Conservation (phyloP, 2,888 invertebrate genomes). For the Synergus gifuensis region DNA sequence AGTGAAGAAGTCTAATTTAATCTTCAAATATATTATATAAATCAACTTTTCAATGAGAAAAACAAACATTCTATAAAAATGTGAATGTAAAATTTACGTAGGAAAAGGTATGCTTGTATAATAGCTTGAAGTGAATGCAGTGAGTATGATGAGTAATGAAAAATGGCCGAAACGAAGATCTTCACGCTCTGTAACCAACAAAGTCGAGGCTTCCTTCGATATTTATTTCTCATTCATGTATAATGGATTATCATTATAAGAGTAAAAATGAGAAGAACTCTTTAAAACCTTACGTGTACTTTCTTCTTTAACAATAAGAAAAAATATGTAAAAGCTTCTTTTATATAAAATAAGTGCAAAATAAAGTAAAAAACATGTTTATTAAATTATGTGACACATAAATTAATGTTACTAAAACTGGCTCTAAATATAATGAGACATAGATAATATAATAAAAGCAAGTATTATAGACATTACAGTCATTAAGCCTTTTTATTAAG, state of each 20-base stretch:
- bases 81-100: not conserved
- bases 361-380: not conserved
- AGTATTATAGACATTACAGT: no score
- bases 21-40: no score
- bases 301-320: conserved; percentile 18
- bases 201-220: conserved; percentile 69
- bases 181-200: conserved; percentile 73
- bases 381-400: not conserved
- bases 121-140: not conserved
- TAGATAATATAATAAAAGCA: no score
- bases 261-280: conserved; percentile 18
- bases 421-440: no score
- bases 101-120: not conserved
- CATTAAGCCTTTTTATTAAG: no score
- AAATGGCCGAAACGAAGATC: conserved; percentile 51
- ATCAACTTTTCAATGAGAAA: no score
- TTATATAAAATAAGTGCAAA: not conserved
- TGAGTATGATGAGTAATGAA: conserved; percentile 43
- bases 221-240: conserved; percentile 41
- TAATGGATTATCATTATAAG: conserved; percentile 18
- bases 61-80: not conserved
- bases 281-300: conserved; percentile 1
- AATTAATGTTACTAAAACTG: not conserved
- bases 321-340: not conserved
- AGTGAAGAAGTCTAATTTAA: not conserved